Percentiles rank a stretch among this genome's conserved stretches.
Evolutionary conservation across 2,113 vertebrate genomes (phyloP).

Genomic region (Athene cunicularia): DNA sequence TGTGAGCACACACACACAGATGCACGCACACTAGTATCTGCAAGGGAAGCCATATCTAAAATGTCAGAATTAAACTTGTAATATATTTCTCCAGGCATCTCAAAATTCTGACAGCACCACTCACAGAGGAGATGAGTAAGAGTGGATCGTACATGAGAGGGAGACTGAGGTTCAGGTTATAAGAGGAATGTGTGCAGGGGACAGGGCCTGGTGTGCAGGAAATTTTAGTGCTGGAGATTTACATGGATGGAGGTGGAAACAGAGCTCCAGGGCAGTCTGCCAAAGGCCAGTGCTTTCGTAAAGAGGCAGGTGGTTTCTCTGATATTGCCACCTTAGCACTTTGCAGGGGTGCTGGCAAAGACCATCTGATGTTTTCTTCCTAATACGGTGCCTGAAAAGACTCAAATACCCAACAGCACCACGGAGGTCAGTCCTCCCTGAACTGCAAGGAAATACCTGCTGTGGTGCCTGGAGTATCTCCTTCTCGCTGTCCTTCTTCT

Average conservation of each 20-base stretch:
- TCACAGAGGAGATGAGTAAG: background rate
- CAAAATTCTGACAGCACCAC: background rate
- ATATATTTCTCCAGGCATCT: background rate
- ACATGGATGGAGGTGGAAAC: background rate
- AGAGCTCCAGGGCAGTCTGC: background rate
- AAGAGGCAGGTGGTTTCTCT: background rate
- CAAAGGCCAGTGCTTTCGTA: background rate
- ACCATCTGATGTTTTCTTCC: background rate
- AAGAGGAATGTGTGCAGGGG: background rate
- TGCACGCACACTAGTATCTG: background rate
- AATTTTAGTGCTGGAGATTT: background rate
- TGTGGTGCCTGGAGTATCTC: accelerated
- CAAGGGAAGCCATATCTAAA: background rate
- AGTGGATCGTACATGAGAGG: background rate
- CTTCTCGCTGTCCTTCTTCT: accelerated
- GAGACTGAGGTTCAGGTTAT: background rate
- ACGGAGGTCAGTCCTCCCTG: background rate
- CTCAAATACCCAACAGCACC: background rate
- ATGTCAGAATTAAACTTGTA: background rate
- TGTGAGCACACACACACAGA: background rate
- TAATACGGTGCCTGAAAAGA: background rate
- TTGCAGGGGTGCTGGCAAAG: background rate
- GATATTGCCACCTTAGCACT: background rate
- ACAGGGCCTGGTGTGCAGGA: background rate
- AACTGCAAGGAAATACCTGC: background rate